Conservation (phyloP, 2,797 vertebrate genomes). For the Champsocephalus esox region DNA sequence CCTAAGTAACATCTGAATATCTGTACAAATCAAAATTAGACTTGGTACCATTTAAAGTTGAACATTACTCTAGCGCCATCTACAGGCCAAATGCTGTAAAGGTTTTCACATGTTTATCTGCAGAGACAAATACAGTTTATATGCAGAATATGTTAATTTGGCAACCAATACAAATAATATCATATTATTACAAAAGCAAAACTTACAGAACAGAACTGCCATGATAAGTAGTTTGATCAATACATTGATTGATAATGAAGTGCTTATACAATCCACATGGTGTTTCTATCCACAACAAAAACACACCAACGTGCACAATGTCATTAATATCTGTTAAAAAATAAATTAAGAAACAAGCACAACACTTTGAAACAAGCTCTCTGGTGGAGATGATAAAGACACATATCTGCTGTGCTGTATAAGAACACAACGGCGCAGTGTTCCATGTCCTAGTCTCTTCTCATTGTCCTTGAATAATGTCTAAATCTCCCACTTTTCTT, state of each 20-base stretch:
- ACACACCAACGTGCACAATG: neutral
- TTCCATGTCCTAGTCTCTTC: neutral
- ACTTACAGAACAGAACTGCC: neutral
- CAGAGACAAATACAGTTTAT: neutral
- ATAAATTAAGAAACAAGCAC: neutral
- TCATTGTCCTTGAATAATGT: neutral
- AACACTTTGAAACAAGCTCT: neutral
- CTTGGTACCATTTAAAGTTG: neutral
- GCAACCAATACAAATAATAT: neutral
- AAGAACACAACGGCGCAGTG: neutral
- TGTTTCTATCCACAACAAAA: conserved; percentile 2
- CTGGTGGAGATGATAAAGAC: neutral
- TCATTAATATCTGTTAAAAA: neutral
- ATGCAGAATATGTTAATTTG: neutral
- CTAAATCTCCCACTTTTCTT: no score
- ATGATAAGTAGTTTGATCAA: no score
- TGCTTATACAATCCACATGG: no score
- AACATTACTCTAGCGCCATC: conserved; percentile 27
- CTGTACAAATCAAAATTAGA: neutral
- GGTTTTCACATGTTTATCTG: neutral
- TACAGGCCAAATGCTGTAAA: conserved; percentile 15
- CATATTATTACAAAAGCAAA: neutral
- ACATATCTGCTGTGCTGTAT: neutral
- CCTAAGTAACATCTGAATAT: no score
- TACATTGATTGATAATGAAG: no score